Evolutionary conservation across 2,797 vertebrate species (phyloP), one percentile per base, ranked within the genome.

Genomic region (Pogoniulus pusillus): DNA sequence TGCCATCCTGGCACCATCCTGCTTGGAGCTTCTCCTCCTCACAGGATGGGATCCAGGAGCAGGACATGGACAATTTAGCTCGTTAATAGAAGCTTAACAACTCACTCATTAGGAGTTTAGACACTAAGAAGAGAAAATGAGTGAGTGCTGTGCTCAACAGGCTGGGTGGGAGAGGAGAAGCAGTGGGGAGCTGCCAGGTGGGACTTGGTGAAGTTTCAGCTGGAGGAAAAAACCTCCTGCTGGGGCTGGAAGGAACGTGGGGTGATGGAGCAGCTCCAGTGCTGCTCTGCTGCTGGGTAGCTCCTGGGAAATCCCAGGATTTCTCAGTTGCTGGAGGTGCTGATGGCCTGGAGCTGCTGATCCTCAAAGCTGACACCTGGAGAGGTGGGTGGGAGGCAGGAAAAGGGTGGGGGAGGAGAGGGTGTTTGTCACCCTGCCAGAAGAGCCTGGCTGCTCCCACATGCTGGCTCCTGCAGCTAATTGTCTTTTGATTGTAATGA

Each of bases 401-500:
- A 20, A 17, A 37, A 37, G 72, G 43, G n/a, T n/a, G n/a, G n/a
- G n/a, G n/a, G n/a, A 37, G 81, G 72, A 45, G 2, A 0, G 15
- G 78, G 41, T 4, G 4, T 35, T 91, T 89, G 85, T 81, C 35
- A 49, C 49, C 68, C 70, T 66, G 95, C 95, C 95, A 96, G n/a
- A 89, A 72, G 54, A 72, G 22, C 66, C 94, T 91, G 95, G 62
- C 87, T 60, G 93, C 95, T 96, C 65, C 94, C 89, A 77, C 93
- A 66, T 75, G 94, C 94, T 94, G 90, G 89, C 96, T 97, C 95
- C 95, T 66, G 74, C 89, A 1, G 94, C 95, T 97, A 97, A 98
- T 97, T 97, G 96, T 91, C 94, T 95, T 91, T 90, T 97, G 97
- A 97, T 97, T 96, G 95, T 82, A 92, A 94, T 79, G 96, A 89